Conservation (phyloP, 2,888 invertebrate species). For the Agrotis puta region DNA sequence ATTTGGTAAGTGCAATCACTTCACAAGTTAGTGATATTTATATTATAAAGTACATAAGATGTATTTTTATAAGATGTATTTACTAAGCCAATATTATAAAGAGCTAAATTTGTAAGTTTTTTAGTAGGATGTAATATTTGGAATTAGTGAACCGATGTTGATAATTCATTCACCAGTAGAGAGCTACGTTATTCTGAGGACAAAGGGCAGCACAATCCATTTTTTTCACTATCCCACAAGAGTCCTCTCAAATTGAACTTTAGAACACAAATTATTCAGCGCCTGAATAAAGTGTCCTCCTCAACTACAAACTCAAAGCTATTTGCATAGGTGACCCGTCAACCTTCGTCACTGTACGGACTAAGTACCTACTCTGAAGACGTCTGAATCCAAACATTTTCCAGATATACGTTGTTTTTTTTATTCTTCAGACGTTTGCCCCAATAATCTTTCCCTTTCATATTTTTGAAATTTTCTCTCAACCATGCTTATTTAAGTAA, state of each 20-base stretch:
- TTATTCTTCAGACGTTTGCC: neutral
- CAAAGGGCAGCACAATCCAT: neutral
- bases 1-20: constrained; percentile 90
- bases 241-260: neutral
- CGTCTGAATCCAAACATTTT: neutral
- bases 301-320: neutral
- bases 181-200: no score
- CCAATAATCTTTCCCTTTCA: neutral
- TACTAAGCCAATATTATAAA: no score
- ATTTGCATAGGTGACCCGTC: neutral
- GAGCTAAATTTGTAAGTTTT: no score
- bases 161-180: no score
- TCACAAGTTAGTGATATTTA: no score
- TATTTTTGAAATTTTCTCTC: neutral
- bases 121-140: no score
- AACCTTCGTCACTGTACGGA: neutral
- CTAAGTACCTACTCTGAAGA: neutral
- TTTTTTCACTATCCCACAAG: neutral
- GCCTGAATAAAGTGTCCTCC: neutral
- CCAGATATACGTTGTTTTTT: neutral
- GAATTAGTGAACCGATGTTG: no score
- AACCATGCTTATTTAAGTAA: neutral
- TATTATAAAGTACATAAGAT: no score
- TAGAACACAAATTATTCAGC: neutral
- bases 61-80: no score